Conservation (phyloP, 2,888 invertebrate species). For the Ethmia dodecea region DNA sequence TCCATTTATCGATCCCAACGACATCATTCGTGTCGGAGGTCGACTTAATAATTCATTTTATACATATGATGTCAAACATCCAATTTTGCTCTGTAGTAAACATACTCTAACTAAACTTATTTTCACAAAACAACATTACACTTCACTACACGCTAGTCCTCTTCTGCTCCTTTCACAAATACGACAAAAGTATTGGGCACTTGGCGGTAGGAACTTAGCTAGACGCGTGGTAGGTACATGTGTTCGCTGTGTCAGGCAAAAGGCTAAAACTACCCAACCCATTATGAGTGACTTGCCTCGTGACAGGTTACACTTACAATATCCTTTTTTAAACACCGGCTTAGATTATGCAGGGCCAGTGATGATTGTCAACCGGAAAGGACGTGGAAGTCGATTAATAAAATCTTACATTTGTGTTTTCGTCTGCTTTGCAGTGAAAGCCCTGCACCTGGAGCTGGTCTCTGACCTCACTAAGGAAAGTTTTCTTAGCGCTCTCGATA, state of each 20-base stretch:
- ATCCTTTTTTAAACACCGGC: conserved; percentile 14
- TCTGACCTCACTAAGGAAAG: not conserved
- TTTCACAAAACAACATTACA: conserved; percentile 8
- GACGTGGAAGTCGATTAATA: conserved; percentile 14
- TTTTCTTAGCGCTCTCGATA: not conserved
- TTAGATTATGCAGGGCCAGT: conserved; percentile 21
- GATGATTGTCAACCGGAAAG: conserved; percentile 7
- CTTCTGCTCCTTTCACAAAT: conserved; percentile 10
- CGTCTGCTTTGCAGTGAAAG: not conserved
- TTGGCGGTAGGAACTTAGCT: conserved; percentile 18
- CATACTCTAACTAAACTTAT: conserved; percentile 13
- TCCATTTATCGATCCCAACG: too few relatives aligned
- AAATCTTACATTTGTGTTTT: conserved; percentile 20
- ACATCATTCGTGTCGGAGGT: conserved; percentile 19
- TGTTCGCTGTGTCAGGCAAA: conserved; percentile 12
- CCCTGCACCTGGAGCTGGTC: not conserved
- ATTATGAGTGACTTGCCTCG: conserved; percentile 17
- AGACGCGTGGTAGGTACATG: conserved; percentile 11
- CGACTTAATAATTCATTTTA: conserved; percentile 17
- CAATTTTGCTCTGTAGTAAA: conserved; percentile 14
- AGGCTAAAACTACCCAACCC: conserved; percentile 9
- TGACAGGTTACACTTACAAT: conserved; percentile 10
- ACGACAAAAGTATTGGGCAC: conserved; percentile 16
- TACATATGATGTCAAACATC: conserved; percentile 14
- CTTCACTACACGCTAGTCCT: conserved; percentile 15